Conservation (phyloP, 1,140 invertebrate species). For the Drosophila pectinifera region DNA sequence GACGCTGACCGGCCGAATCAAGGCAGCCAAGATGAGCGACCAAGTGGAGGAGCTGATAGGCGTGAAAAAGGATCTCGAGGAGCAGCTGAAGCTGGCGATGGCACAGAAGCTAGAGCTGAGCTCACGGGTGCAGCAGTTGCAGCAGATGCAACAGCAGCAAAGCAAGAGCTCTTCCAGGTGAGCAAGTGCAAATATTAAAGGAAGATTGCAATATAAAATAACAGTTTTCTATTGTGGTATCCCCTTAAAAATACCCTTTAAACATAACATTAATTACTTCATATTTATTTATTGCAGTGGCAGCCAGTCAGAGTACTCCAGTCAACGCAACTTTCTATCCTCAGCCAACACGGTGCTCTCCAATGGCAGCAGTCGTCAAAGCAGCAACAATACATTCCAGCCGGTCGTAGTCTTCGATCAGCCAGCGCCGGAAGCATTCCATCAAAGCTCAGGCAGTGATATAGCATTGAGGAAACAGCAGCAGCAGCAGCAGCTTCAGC, state of each 20-base stretch:
- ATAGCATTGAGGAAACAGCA: constrained; percentile 46
- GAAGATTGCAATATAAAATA: not conserved
- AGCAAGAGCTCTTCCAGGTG: constrained; percentile 81
- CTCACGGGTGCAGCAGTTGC: constrained; percentile 76
- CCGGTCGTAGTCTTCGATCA: constrained; percentile 77
- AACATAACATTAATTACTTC: not conserved
- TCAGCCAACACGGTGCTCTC: constrained; percentile 82
- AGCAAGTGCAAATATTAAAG: not conserved
- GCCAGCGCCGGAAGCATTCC: constrained; percentile 74
- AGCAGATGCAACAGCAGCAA: constrained; percentile 61
- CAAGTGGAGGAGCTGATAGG: constrained; percentile 86
- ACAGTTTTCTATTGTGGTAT: no score
- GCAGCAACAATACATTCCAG: constrained; percentile 76
- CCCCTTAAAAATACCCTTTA: no score
- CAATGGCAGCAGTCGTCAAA: constrained; percentile 71
- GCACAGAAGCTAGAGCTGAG: constrained; percentile 86
- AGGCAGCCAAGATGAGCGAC: constrained; percentile 88
- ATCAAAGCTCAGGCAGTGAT: constrained; percentile 84
- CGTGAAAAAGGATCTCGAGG: constrained; percentile 88
- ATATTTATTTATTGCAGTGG: constrained; percentile 28
- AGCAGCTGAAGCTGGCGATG: constrained; percentile 87
- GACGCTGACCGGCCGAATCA: constrained; percentile 87
- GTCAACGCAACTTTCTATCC: constrained; percentile 83
- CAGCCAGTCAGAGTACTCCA: constrained; percentile 81
- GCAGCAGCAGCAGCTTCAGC: constrained; percentile 45